phyloP scores from a whole-genome alignment of 2,888 invertebrate genomes.

The Limnephilus rhombicus region DNA sequence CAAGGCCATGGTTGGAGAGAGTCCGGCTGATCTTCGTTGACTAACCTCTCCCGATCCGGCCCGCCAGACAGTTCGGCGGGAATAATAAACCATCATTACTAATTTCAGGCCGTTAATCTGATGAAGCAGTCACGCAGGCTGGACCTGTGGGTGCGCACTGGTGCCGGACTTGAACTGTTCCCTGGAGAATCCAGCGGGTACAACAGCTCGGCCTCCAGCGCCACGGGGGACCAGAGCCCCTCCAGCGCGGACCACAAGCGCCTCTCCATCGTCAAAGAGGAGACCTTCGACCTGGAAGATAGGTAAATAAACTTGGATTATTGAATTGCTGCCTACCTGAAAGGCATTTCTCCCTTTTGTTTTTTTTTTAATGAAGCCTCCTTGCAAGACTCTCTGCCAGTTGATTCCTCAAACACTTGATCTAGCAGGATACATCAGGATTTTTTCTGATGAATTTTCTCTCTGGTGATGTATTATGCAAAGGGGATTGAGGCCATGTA shows the following conservation, averaged over 20 bases:
- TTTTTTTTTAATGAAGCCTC: too few relatives aligned
- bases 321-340: background rate
- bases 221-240: slow-evolving; percentile 85
- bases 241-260: slow-evolving; percentile 83
- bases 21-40: too few relatives aligned
- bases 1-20: too few relatives aligned
- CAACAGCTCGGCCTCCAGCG: slow-evolving; percentile 90
- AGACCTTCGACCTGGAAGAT: slow-evolving; percentile 81
- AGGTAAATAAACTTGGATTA: slow-evolving; percentile 69
- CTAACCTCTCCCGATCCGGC: too few relatives aligned
- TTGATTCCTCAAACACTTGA: too few relatives aligned
- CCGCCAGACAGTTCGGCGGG: too few relatives aligned
- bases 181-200: slow-evolving; percentile 91
- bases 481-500: too few relatives aligned
- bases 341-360: too few relatives aligned
- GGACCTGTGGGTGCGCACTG: slow-evolving; percentile 86
- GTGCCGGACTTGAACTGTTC: slow-evolving; percentile 87
- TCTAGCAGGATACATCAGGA: too few relatives aligned
- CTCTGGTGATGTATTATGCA: too few relatives aligned
- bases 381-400: too few relatives aligned
- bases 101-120: slow-evolving; percentile 85
- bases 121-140: slow-evolving; percentile 88
- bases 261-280: slow-evolving; percentile 86
- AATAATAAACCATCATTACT: background rate
- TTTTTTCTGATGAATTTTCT: too few relatives aligned